Evolutionary conservation across 2,797 vertebrate genomes (phyloP), one percentile per base, ranked within the genome.

Genomic region (Eupleurogrammus muticus): DNA sequence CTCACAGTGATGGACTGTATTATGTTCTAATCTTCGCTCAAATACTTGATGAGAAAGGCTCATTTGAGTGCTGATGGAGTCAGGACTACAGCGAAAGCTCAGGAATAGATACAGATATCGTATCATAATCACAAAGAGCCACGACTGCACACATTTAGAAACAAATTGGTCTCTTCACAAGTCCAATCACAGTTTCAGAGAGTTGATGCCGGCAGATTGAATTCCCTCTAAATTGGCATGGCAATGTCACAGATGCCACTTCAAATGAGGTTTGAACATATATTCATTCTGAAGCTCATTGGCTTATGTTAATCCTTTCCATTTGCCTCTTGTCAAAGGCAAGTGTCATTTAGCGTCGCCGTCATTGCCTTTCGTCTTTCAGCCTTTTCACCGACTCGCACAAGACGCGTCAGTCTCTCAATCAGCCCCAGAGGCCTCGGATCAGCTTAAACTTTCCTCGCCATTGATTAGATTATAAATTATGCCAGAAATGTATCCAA

Each of bases 221-320:
- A 92, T 91, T 92, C 87, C 81, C 87, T 83, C 82, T 86, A 89
- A 93, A 93, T 92, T 92, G 90, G 90, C 92, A 90, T 84, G 84
- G 88, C 87, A 90, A 88, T 89, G 84, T 93, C 92, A 93, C 88
- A 91, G 87, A 92, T 86, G 90, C 90, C 90, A 89, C 87, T 92
- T 92, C 79, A 91, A 93, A 93, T 92, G 87, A 93, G 93, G 83
- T 92, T 89, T 92, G 87, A 92, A 91, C 89, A 89, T 91, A 90
- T 88, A 91, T 89, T 89, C 85, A 87, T 84, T 89, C 90, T 89
- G 88, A 81, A 91, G 84, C 82, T 92, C 88, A 87, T 90, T 90
- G 90, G 90, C 90, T 93, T 91, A 90, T 87, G 91, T 58, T 93
- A 93, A 92, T 92, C 87, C 87, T 82, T 80, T 82, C 87, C 88